phyloP scores from a whole-genome alignment of 2,888 invertebrate genomes.

The Tuberolachnus salignus region DNA sequence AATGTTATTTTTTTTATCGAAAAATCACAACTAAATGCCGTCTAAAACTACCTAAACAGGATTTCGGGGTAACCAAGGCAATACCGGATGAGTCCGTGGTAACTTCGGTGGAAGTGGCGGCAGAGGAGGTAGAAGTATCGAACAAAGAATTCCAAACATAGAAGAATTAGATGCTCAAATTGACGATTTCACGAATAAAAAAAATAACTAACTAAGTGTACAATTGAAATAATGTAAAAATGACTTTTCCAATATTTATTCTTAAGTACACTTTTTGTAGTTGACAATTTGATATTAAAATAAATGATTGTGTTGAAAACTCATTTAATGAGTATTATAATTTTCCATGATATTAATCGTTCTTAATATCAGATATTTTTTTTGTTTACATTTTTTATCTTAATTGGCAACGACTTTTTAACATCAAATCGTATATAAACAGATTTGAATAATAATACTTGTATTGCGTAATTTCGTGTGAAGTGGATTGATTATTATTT shows the following conservation, averaged over 20 bases:
- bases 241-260: constrained; percentile 26
- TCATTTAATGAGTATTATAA: not conserved
- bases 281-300: constrained; percentile 26
- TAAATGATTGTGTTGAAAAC: constrained; percentile 7
- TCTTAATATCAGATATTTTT: too few species aligned
- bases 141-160: constrained; percentile 41
- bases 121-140: constrained; percentile 59
- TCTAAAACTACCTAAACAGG: not conserved
- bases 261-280: constrained; percentile 35
- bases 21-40: too few species aligned
- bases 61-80: constrained; percentile 30
- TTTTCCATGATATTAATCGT: too few species aligned
- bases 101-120: constrained; percentile 39
- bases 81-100: constrained; percentile 29
- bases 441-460: too few species aligned
- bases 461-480: too few species aligned
- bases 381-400: too few species aligned
- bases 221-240: too few species aligned
- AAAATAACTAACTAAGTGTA: constrained; percentile 28
- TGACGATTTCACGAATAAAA: constrained; percentile 43
- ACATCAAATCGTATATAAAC: too few species aligned
- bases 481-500: too few species aligned
- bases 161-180: constrained; percentile 53
- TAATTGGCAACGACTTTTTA: too few species aligned
- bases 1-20: too few species aligned